phyloP scores from a whole-genome alignment of 1,140 invertebrate species.

The Aphidius ervi region DNA sequence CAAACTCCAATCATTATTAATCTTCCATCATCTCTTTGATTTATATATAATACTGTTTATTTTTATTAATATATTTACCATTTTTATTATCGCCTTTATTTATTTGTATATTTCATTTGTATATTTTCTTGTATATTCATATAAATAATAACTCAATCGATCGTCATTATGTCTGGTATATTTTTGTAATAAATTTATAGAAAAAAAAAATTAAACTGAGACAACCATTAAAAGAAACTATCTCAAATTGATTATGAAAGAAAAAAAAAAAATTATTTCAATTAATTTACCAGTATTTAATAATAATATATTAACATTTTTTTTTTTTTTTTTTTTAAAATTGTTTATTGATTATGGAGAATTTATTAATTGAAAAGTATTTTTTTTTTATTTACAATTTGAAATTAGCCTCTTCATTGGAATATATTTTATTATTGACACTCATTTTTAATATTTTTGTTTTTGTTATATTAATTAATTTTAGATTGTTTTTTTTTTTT shows the following conservation, averaged over 20 bases:
- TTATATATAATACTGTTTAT: constrained; percentile 11
- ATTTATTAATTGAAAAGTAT: not conserved
- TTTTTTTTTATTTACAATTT: constrained; percentile 29
- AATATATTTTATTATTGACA: constrained; percentile 38
- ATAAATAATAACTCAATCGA: constrained; percentile 14
- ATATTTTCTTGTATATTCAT: not conserved
- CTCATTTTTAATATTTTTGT: constrained; percentile 27
- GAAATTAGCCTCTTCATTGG: constrained; percentile 42
- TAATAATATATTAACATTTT: constrained; percentile 2
- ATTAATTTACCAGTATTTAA: not conserved
- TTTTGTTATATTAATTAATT: no score
- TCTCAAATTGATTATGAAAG: constrained; percentile 35
- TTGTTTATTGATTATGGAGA: not conserved
- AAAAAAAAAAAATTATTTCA: not conserved
- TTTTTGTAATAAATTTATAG: constrained; percentile 37
- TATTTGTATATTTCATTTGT: not conserved
- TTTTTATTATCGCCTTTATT: constrained; percentile 21
- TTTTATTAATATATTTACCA: constrained; percentile 43
- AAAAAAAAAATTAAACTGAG: constrained; percentile 47
- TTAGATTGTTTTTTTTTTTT: constrained; percentile 18
- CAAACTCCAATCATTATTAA: constrained; percentile 18
- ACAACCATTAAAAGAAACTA: constrained; percentile 44
- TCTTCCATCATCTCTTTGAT: constrained; percentile 18
- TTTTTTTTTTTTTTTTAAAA: no score
- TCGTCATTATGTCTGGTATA: constrained; percentile 38